Base-by-base conservation (phyloP, 2,888 invertebrate species). In the Altica lythri region DNA sequence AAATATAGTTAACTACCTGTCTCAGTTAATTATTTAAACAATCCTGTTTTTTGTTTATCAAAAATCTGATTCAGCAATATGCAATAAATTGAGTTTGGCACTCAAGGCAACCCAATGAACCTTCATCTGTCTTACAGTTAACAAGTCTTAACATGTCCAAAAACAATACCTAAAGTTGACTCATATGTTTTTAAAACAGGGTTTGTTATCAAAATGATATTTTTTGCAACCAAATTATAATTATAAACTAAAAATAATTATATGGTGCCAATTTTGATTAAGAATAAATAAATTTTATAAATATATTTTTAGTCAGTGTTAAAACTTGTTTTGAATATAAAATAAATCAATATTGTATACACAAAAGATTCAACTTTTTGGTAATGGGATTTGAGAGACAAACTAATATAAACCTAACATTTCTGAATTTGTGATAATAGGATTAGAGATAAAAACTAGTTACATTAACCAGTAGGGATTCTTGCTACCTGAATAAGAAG, bases 401-500 rank as follows among this genome's bases (percentile, higher is more conserved):
- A n/a, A n/a, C n/a, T n/a, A n/a, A n/a, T n/a, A n/a, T n/a, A n/a
- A n/a, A n/a, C n/a, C n/a, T n/a, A n/a, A n/a, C n/a, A n/a, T n/a
- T n/a, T n/a, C n/a, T n/a, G n/a, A n/a, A n/a, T n/a, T 45, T 32
- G 32, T 29, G 19, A 32, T 32, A 45, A 18, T 45, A n/a, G 45
- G 32, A 45, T 45, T 32, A 18, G 19, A 16, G n/a, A 14, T 19
- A 19, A 32, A 32, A 42, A 17, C 37, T 46, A 48, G 40, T 48
- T 30, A 27, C 25, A 48, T 48, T 48, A 40, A 17, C 6, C 48
- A 30, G 29, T 29, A 42, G 40, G 49, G 13, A 9, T 40, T 32
- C 32, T 40, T 49, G 9, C 32, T 49, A 49, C 49, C 49, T 49
- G 49, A 13, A 13, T 14, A 12, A 17, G 40, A 42, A 19, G 30